These are phyloP conservation scores for Drosophila malerkotliana DNA, from an alignment of 1,140 invertebrate species.

Conservation along the genomic window DNA sequence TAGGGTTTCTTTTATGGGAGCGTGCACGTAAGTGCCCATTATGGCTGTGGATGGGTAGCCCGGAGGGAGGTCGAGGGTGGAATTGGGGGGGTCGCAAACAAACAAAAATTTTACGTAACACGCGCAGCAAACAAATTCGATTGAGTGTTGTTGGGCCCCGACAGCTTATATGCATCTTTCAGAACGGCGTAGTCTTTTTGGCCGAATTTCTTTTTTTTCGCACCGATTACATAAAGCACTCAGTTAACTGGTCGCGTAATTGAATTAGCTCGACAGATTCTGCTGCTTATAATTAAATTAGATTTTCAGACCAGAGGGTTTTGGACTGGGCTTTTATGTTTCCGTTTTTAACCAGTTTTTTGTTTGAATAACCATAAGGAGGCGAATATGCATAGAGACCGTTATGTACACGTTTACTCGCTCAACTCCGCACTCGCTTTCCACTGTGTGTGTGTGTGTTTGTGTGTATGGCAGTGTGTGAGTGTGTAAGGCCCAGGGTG, in stretches of 20 bases:
- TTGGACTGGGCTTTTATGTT: conserved; percentile 7
- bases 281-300: conserved; percentile 72
- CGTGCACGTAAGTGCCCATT: conserved; percentile 77
- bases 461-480: conserved; percentile 6
- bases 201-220: conserved; percentile 6
- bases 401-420: conserved; percentile 35
- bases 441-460: conserved; percentile 20
- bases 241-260: conserved; percentile 37
- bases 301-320: conserved; percentile 9
- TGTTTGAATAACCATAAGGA: conserved; percentile 5
- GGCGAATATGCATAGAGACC: conserved; percentile 20
- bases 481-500: background rate
- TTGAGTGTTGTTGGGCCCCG: conserved; percentile 26
- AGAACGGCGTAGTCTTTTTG: background rate
- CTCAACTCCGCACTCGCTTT: conserved; percentile 27
- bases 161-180: conserved; percentile 9
- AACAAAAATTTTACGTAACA: conserved; percentile 70
- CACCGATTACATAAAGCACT: conserved; percentile 61
- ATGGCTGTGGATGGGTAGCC: conserved; percentile 18
- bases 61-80: background rate
- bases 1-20: conserved; percentile 79
- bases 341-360: background rate
- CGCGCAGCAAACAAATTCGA: conserved; percentile 57
- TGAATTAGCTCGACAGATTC: conserved; percentile 44
- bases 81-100: background rate